A percentile compares a stretch with the other conserved stretches of the same genome.
phyloP scores from a whole-genome alignment of 1,140 invertebrate species.

The Microplitis demolitor region DNA sequence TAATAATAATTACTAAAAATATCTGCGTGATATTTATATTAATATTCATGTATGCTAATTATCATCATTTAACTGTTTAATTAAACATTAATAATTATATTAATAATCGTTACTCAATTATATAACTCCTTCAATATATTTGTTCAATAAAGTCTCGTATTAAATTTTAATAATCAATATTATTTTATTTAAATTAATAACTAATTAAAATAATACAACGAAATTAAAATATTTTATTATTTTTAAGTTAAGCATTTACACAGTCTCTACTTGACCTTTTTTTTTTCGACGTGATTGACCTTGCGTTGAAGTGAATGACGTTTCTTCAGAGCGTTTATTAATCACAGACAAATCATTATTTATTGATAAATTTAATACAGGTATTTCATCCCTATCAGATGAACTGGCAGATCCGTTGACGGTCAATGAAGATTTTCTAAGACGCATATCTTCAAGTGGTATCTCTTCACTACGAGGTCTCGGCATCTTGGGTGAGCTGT shows the following conservation, averaged over 20 bases:
- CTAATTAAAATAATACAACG: no score
- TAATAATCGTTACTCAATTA: no score
- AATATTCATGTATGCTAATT: no score
- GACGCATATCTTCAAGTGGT: conserved; percentile 78
- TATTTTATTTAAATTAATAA: no score
- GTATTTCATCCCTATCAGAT: conserved; percentile 33
- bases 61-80: no score
- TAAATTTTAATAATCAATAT: no score
- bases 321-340: conserved; percentile 68
- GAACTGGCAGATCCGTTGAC: conserved; percentile 33
- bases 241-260: no score
- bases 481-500: conserved; percentile 74
- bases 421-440: conserved; percentile 49
- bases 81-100: no score
- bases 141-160: no score
- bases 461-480: conserved; percentile 81
- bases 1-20: no score
- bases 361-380: conserved; percentile 42
- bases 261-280: conserved; percentile 72
- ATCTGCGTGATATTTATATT: no score
- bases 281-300: conserved; percentile 45
- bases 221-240: neutral
- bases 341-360: conserved; percentile 34
- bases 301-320: conserved; percentile 71
- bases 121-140: no score